Evolutionary conservation across 2,113 vertebrate genomes (phyloP), one percentile per base, ranked within the genome.

Genomic region (Datnioides undecimradiatus): DNA sequence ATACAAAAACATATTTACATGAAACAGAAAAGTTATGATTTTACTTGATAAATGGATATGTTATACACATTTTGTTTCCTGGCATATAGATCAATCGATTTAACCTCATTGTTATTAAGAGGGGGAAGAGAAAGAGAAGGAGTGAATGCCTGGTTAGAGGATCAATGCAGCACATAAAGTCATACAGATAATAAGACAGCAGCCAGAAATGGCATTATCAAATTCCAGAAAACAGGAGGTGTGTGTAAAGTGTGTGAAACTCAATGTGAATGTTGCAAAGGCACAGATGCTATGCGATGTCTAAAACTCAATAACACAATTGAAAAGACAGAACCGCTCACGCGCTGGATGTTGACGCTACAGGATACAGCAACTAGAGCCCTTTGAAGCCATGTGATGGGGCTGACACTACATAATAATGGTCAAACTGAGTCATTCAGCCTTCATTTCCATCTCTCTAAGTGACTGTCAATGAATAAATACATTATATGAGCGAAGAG

Each of bases 91-190:
- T 57, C 11, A 29, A 58, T 48, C 5, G 19, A 9, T 5, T 31
- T 11, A 57, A 38, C 14, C 13, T 31, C 51, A 29, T 49, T 13
- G 49, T 38, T 14, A 14, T 49, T 38, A 72, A 48, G 57, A 21
- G 16, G 16, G 10, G 6, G 19, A 36, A 58, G 5, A 58, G 5
- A 58, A 5, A 3, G 33, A 59, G 31, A 9, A 60, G 6, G 31
- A 71, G 43, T 34, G 3, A 11, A 27, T 16, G 13, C 33, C 5
- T 40, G 17, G 16, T 4, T 1, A 9, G 3, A 14, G 38, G 7
- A 67, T 66, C 57, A 45, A 63, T 62, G 62, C 8, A 31, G 19
- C n/a, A 63, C 11, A 57, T 46, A 60, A 45, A 29, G 8, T 38
- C n/a, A 10, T 38, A 27, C 6, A 23, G 34, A 45, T 45, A 41